A percentile compares a stretch with the other conserved stretches of the same genome.
phyloP scores from a whole-genome alignment of 2,797 vertebrate genomes.

The Semaprochilodus insignis region DNA sequence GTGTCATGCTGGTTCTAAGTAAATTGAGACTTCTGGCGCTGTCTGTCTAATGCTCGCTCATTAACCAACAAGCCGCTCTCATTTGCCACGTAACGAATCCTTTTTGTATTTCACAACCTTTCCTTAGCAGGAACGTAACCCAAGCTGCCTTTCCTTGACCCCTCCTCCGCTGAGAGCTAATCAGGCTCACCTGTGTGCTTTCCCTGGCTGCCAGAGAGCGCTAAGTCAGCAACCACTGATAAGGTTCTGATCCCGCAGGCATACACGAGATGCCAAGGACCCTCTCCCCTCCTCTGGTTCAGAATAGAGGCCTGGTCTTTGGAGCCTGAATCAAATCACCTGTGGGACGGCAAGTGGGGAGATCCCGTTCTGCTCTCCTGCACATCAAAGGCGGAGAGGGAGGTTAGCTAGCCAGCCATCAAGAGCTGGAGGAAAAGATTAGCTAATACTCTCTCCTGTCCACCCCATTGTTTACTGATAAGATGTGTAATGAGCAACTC shows the following conservation, averaged over 20 bases:
- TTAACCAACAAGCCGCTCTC: conserved; percentile 49
- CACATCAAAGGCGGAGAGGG: conserved; percentile 30
- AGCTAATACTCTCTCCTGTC: conserved; percentile 35
- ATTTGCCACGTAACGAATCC: conserved; percentile 49
- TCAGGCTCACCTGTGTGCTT: conserved; percentile 78
- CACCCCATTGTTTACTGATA: conserved; percentile 25
- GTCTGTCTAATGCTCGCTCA: conserved; percentile 73
- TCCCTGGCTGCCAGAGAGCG: conserved; percentile 68
- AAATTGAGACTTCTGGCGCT: conserved; percentile 71
- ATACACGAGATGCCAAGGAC: conserved; percentile 60
- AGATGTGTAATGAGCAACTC: conserved; percentile 3
- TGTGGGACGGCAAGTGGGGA: conserved; percentile 33
- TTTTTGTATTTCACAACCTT: conserved; percentile 47
- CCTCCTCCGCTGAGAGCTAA: conserved; percentile 75
- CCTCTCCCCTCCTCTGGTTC: conserved; percentile 59
- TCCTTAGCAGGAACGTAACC: conserved; percentile 65
- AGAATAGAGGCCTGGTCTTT: conserved; percentile 60
- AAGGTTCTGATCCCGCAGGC: conserved; percentile 66
- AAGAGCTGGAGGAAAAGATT: conserved; percentile 37
- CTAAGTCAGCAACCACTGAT: conserved; percentile 77
- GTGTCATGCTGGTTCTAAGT: conserved; percentile 74
- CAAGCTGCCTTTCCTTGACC: conserved; percentile 74
- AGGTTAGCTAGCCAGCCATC: conserved; percentile 1
- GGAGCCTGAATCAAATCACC: conserved; percentile 62
- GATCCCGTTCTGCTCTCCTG: conserved; percentile 36